Evolutionary conservation across 2,888 invertebrate genomes (phyloP).

Genomic region (Bembecia ichneumoniformis): DNA sequence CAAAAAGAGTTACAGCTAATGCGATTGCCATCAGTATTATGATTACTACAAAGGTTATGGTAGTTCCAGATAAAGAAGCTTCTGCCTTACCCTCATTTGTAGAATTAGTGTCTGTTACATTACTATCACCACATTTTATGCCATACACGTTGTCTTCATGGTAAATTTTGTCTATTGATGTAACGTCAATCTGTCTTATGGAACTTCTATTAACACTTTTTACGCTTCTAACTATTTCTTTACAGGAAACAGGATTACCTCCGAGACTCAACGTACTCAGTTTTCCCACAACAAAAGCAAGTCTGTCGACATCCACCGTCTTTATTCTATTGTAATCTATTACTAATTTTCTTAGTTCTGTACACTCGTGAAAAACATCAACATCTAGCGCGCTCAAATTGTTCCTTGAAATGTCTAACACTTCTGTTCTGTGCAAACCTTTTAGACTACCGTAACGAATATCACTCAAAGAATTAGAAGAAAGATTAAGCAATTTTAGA

Average conservation of each 20-base stretch:
- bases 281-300: constrained; percentile 34
- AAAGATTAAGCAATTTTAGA: constrained; percentile 44
- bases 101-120: constrained; percentile 5
- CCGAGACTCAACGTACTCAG: constrained; percentile 46
- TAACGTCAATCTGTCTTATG: constrained; percentile 33
- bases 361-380: constrained; percentile 52
- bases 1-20: constrained; percentile 8
- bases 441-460: constrained; percentile 49
- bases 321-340: constrained; percentile 51
- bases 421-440: constrained; percentile 43
- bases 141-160: constrained; percentile 62
- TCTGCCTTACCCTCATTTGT: background rate
- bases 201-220: constrained; percentile 26
- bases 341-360: constrained; percentile 36
- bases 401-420: constrained; percentile 50
- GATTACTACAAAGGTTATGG: constrained; percentile 22
- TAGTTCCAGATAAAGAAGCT: constrained; percentile 4
- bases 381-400: constrained; percentile 38
- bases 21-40: constrained; percentile 19
- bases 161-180: constrained; percentile 50
- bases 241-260: constrained; percentile 52
- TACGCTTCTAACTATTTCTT: constrained; percentile 41
- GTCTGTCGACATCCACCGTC: constrained; percentile 40
- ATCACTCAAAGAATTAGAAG: constrained; percentile 35
- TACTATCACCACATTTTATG: constrained; percentile 45